Conservation (phyloP, 2,113 vertebrate genomes). For the Pterocles gutturalis region DNA sequence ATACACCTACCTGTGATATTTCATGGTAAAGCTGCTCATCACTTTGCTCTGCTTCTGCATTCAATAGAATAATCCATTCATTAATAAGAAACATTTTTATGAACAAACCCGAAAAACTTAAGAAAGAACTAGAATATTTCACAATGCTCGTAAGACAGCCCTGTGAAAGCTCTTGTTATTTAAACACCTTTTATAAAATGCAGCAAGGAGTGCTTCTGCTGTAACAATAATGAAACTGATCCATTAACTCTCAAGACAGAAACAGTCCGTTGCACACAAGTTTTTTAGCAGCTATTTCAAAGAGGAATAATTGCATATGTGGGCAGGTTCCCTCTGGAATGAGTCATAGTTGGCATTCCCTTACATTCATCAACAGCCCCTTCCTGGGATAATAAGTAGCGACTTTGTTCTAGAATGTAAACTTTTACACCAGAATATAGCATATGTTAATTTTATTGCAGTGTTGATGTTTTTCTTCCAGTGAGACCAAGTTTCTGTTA, state of each 20-base stretch:
- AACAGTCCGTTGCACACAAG: not conserved
- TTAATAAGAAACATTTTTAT: not conserved
- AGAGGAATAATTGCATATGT: not conserved
- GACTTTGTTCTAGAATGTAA: not conserved
- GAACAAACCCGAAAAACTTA: not conserved
- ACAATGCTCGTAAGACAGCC: not conserved
- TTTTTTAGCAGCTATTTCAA: not conserved
- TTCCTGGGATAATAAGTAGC: not conserved
- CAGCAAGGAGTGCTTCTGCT: not conserved
- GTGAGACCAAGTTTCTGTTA: not conserved
- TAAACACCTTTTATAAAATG: not conserved
- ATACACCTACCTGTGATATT: constrained; percentile 89
- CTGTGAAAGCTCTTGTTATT: not conserved
- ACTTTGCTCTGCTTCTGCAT: constrained; percentile 93
- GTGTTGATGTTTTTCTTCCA: not conserved
- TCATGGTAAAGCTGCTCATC: constrained; percentile 97
- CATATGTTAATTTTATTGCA: not conserved
- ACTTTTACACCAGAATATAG: not conserved
- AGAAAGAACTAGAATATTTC: not conserved
- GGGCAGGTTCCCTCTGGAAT: not conserved
- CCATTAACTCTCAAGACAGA: not conserved
- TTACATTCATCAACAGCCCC: not conserved
- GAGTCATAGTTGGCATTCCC: not conserved
- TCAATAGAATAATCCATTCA: not conserved
- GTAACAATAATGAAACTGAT: not conserved